A percentile compares a stretch with the other conserved stretches of the same genome.
These are phyloP conservation scores for Xestobium rufovillosum DNA, from an alignment of 2,888 invertebrate species.

Conservation along the genomic window DNA sequence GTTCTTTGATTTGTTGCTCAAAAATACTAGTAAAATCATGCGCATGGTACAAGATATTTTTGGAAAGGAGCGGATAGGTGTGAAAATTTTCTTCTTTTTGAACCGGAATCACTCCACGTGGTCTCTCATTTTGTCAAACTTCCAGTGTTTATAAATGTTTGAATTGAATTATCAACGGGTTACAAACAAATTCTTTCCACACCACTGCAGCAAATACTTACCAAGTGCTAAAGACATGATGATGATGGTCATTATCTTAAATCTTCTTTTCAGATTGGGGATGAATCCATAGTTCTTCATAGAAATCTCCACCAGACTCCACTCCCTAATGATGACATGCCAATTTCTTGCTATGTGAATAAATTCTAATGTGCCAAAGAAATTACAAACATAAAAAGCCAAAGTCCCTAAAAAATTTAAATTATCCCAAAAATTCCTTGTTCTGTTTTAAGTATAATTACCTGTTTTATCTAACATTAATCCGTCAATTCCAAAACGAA, in stretches of 20 bases:
- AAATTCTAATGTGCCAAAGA: conserved; percentile 29
- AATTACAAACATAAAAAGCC: conserved; percentile 32
- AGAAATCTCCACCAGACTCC: conserved; percentile 34
- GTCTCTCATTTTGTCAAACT: no score
- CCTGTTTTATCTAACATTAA: conserved; percentile 32
- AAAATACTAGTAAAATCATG: no score
- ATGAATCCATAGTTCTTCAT: conserved; percentile 32
- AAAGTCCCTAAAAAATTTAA: conserved; percentile 28
- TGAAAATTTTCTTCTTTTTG: no score
- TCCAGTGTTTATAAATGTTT: no score
- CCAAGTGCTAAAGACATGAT: conserved; percentile 35
- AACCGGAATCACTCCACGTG: no score
- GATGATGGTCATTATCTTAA: conserved; percentile 30
- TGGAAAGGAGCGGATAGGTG: no score
- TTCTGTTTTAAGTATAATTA: conserved; percentile 26
- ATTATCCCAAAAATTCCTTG: no score
- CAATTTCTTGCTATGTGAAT: conserved; percentile 30
- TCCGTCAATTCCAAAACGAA: conserved; percentile 30
- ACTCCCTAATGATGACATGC: conserved; percentile 31
- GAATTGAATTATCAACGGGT: no score
- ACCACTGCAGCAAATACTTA: no score
- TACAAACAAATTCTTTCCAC: not conserved
- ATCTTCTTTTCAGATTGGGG: conserved; percentile 27
- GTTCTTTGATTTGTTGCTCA: not conserved
- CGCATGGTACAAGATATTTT: no score